phyloP scores from a whole-genome alignment of 2,888 invertebrate species.

The Lasioglossum lativentre region DNA sequence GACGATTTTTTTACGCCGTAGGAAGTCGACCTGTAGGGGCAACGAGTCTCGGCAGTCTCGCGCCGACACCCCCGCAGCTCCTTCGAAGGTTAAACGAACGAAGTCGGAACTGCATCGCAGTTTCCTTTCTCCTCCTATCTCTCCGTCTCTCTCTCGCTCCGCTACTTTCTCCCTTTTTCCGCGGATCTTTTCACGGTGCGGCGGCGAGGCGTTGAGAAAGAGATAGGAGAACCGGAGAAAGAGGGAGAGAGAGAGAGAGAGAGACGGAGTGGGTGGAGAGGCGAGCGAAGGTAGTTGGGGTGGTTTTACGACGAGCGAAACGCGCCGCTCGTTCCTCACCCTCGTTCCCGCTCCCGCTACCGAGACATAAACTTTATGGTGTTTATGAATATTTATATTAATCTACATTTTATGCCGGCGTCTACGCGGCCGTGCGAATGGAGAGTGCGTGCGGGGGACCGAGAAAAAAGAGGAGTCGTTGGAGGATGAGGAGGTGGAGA shows the following conservation, averaged over 20 bases:
- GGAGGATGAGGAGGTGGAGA: slow-evolving; percentile 5
- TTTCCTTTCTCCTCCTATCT: slow-evolving; percentile 17
- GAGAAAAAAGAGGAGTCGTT: slow-evolving; percentile 25
- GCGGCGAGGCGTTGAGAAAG: neutral
- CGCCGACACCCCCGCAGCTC: neutral
- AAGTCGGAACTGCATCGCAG: slow-evolving; percentile 38
- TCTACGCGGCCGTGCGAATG: slow-evolving; percentile 68
- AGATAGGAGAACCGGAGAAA: neutral
- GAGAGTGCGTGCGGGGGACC: slow-evolving; percentile 44
- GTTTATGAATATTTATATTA: slow-evolving; percentile 85
- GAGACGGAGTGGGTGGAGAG: slow-evolving; percentile 30
- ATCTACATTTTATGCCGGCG: slow-evolving; percentile 83
- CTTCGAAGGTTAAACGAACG: slow-evolving; percentile 43
- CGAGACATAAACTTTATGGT: slow-evolving; percentile 84
- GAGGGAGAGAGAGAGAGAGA: neutral
- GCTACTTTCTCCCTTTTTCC: slow-evolving; percentile 7
- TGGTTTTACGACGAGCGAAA: slow-evolving; percentile 82
- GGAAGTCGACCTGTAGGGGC: neutral
- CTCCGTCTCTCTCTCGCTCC: neutral
- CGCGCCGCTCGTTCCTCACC: slow-evolving; percentile 70
- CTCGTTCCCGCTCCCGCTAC: slow-evolving; percentile 52
- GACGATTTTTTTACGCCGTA: neutral
- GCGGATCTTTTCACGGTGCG: slow-evolving; percentile 49
- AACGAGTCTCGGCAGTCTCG: neutral
- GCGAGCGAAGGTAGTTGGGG: slow-evolving; percentile 64